Evolutionary conservation across 2,113 vertebrate species (phyloP).

Genomic region (Fukomys damarensis): DNA sequence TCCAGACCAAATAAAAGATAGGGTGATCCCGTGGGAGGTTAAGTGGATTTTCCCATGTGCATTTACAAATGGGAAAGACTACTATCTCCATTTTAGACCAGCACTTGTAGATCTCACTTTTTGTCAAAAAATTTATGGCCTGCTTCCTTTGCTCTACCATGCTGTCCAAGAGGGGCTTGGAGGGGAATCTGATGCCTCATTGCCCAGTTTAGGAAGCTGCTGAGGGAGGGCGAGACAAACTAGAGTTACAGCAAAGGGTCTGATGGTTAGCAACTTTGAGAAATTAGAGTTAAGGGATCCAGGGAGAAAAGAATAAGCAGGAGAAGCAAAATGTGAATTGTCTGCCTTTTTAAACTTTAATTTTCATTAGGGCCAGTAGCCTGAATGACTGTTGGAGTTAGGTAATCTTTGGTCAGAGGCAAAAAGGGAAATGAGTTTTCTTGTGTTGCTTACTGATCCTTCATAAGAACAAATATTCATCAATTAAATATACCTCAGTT

Average conservation of each 20-base stretch:
- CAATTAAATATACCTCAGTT: constrained; percentile 49
- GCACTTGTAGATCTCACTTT: not conserved
- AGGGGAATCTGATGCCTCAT: not conserved
- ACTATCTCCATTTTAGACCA: not conserved
- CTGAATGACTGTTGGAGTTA: constrained; percentile 51
- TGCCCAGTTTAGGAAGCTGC: not conserved
- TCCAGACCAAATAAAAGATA: constrained; percentile 72
- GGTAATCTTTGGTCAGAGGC: constrained; percentile 62
- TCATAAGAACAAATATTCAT: not conserved
- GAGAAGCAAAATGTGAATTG: constrained; percentile 20
- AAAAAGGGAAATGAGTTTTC: constrained; percentile 56
- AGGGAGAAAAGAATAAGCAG: constrained; percentile 23
- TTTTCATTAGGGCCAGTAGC: constrained; percentile 54
- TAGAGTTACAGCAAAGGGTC: not conserved
- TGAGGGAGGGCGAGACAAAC: not conserved
- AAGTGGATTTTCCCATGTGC: not conserved
- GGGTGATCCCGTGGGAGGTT: not conserved
- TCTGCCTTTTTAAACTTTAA: constrained; percentile 19
- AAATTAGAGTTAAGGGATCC: not conserved
- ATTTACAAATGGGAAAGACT: not conserved
- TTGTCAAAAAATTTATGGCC: not conserved
- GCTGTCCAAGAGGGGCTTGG: not conserved
- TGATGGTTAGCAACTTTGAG: not conserved
- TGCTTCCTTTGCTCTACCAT: not conserved
- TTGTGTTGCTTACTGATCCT: constrained; percentile 38